Conservation (phyloP, 1,140 invertebrate species). For the Potamilus streckersoni region DNA sequence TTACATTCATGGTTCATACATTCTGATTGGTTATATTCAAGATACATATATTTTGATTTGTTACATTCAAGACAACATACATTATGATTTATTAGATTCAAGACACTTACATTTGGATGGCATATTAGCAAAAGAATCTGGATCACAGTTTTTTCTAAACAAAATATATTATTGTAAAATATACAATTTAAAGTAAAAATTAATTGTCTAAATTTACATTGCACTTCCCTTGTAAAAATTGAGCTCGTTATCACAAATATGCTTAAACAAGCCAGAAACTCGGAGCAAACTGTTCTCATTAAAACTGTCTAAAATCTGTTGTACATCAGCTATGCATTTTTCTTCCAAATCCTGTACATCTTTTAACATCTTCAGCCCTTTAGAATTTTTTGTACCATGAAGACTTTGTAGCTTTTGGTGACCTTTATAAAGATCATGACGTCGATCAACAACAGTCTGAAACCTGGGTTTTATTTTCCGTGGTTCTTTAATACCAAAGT, state of each 20-base stretch:
- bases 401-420: slow-evolving; percentile 68
- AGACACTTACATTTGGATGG: too few species aligned
- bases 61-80: too few species aligned
- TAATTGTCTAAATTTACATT: too few species aligned
- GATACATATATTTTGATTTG: too few species aligned
- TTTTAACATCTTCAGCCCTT: slow-evolving; percentile 41
- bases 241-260: slow-evolving; percentile 56
- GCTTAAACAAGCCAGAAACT: slow-evolving; percentile 50
- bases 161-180: too few species aligned
- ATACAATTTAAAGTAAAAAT: too few species aligned
- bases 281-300: slow-evolving; percentile 43
- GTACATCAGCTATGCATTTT: slow-evolving; percentile 58
- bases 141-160: too few species aligned
- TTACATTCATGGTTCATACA: too few species aligned
- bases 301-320: slow-evolving; percentile 52
- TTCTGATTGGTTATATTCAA: too few species aligned
- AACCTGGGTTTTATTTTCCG: slow-evolving; percentile 65
- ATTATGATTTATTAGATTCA: too few species aligned
- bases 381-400: slow-evolving; percentile 52
- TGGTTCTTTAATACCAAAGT: slow-evolving; percentile 47
- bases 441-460: slow-evolving; percentile 66
- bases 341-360: slow-evolving; percentile 57
- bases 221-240: slow-evolving; percentile 50
- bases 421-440: slow-evolving; percentile 74
- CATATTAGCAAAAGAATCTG: too few species aligned